phyloP scores from a whole-genome alignment of 1,140 invertebrate species.

The Holcopasites calliopsidis region DNA sequence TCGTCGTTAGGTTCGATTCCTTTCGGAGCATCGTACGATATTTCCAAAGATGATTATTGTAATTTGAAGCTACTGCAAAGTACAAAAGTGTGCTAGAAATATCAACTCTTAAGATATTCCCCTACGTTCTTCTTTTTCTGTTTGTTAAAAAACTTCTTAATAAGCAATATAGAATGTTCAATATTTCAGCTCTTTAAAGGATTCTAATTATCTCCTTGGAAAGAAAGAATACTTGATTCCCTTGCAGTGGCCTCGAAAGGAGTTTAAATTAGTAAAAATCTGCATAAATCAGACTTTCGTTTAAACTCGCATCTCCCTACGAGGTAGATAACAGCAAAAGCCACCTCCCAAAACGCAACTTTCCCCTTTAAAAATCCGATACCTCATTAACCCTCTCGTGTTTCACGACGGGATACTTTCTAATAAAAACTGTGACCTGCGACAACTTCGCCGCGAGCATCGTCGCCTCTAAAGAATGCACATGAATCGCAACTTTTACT shows the following conservation, averaged over 20 bases:
- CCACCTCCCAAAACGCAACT: background rate
- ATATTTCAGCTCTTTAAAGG: too few relatives aligned
- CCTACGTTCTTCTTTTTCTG: too few relatives aligned
- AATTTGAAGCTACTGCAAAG: constrained; percentile 4
- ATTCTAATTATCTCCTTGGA: too few relatives aligned
- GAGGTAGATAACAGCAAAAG: background rate
- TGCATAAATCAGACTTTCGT: background rate
- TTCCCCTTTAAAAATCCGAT: background rate
- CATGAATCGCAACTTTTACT: background rate
- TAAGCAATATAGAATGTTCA: too few relatives aligned
- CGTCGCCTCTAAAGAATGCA: too few relatives aligned
- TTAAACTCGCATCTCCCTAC: background rate
- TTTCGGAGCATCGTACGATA: background rate
- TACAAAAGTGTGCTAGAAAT: background rate
- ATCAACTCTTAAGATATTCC: too few relatives aligned
- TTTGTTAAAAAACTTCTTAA: too few relatives aligned
- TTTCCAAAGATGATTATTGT: background rate
- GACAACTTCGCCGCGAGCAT: background rate
- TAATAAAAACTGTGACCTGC: background rate
- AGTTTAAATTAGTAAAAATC: background rate
- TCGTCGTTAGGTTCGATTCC: background rate
- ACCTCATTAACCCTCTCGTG: too few relatives aligned
- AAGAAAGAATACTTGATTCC: background rate
- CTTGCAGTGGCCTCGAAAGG: background rate
- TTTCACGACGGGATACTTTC: background rate